Evolutionary conservation across 1,140 invertebrate species (phyloP), one percentile per base, ranked within the genome.

Genomic region (Pseudomyrmex sp.): DNA sequence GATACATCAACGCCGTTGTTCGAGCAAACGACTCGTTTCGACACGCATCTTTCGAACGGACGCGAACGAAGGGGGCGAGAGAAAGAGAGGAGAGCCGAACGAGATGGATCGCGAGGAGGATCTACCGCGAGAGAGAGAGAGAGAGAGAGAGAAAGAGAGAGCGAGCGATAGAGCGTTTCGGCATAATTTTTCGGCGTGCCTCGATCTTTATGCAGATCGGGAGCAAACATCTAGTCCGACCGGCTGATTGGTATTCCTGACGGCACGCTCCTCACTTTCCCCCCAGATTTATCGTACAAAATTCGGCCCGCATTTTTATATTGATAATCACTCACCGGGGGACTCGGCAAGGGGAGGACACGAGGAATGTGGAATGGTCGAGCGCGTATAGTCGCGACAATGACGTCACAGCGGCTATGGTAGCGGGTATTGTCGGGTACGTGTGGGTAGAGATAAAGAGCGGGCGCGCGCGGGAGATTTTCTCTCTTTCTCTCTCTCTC

Each of bases 151-250:
- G 26, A 35, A 5, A 26, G 23, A 26, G 23, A 26, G 26, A 26
- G 72, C 76, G 75, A 88, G 74, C 87, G 75, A 69, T 58, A 35
- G 35, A 35, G 76, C 35, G 80, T 91, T 90, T 89, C 82, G 80
- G 90, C 85, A 87, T 89, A 91, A 91, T 91, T 91, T 35, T 91
- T 90, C 85, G 87, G 79, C 23, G 80, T 83, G 68, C 50, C 85
- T 88, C 89, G 88, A 92, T 92, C 87, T 89, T 92, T 91, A 91
- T 91, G 91, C 88, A 91, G 89, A 92, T 92, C 85, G 88, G 88
- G 88, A 89, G 89, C 89, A 92, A 92, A 91, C 85, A 91, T 91
- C 91, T 91, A 91, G 90, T 88, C 89, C 80, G 89, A 87, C 90
- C 88, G 88, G 90, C 87, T 91, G 90, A 92, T 92, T 92, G 91